phyloP scores from a whole-genome alignment of 1,140 invertebrate genomes.

The Drosophila jambulina region DNA sequence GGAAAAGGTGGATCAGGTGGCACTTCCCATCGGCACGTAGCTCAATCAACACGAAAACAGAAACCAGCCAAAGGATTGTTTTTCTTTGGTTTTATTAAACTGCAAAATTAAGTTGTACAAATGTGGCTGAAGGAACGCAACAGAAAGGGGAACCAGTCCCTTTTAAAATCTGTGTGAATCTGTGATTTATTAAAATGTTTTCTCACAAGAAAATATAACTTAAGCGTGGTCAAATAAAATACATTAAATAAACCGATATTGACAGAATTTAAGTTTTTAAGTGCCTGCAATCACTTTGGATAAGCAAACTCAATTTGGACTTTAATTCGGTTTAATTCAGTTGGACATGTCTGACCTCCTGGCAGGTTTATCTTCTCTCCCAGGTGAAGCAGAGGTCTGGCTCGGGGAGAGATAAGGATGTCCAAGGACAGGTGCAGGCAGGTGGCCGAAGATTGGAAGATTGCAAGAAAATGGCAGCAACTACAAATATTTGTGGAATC shows the following conservation, averaged over 20 bases:
- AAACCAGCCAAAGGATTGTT: neutral
- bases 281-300: conserved; percentile 14
- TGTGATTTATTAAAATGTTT: neutral
- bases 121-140: conserved; percentile 8
- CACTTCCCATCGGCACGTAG: conserved; percentile 63
- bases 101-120: conserved; percentile 47
- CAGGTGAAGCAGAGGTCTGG: neutral
- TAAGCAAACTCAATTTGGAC: conserved; percentile 33
- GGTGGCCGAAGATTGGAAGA: conserved; percentile 16
- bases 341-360: conserved; percentile 15
- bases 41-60: conserved; percentile 53
- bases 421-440: neutral
- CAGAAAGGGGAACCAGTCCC: neutral
- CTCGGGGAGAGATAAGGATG: neutral
- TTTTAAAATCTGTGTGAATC: neutral
- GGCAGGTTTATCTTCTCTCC: conserved; percentile 22
- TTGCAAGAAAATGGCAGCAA: conserved; percentile 29
- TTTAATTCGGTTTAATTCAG: conserved; percentile 23
- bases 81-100: conserved; percentile 35
- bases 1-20: conserved; percentile 28
- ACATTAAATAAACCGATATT: neutral
- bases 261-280: neutral
- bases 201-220: neutral
- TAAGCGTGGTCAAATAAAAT: neutral
- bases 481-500: conserved; percentile 27